Evolutionary conservation across 2,888 invertebrate species (phyloP).

Genomic region (Rhabditoides inermis): DNA sequence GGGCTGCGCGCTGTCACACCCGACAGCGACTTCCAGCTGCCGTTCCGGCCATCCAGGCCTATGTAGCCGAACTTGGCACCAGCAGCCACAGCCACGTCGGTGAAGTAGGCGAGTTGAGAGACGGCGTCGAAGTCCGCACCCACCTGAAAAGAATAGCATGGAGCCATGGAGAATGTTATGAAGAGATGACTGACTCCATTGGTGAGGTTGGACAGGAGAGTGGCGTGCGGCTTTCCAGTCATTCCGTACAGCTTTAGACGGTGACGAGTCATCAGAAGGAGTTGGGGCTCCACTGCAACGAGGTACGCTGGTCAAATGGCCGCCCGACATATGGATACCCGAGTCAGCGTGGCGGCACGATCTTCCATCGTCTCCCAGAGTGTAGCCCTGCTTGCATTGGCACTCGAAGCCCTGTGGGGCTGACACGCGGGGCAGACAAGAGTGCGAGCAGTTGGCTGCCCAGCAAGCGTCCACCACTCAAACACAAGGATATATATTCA

Average conservation of each 20-base stretch:
- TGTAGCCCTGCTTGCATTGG: slow-evolving; percentile 51
- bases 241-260: slow-evolving; percentile 72
- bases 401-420: slow-evolving; percentile 52
- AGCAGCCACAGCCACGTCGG: slow-evolving; percentile 60
- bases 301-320: no score
- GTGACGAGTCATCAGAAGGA: slow-evolving; percentile 74
- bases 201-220: slow-evolving; percentile 71
- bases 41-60: slow-evolving; percentile 10
- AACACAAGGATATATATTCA: no score
- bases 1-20: slow-evolving; percentile 51
- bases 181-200: no score
- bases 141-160: no score
- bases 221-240: slow-evolving; percentile 56
- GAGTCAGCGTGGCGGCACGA: slow-evolving; percentile 39
- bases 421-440: slow-evolving; percentile 17
- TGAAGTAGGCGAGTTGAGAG: slow-evolving; percentile 77
- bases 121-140: slow-evolving; percentile 81
- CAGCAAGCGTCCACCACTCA: slow-evolving; percentile 7
- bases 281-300: slow-evolving; percentile 54
- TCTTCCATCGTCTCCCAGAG: slow-evolving; percentile 42
- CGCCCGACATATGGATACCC: background rate
- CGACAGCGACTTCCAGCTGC: slow-evolving; percentile 3
- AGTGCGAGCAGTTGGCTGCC: slow-evolving; percentile 23
- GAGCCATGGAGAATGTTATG: no score
- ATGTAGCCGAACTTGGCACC: slow-evolving; percentile 16